phyloP scores from a whole-genome alignment of 2,113 vertebrate genomes.

The Abramis brama region DNA sequence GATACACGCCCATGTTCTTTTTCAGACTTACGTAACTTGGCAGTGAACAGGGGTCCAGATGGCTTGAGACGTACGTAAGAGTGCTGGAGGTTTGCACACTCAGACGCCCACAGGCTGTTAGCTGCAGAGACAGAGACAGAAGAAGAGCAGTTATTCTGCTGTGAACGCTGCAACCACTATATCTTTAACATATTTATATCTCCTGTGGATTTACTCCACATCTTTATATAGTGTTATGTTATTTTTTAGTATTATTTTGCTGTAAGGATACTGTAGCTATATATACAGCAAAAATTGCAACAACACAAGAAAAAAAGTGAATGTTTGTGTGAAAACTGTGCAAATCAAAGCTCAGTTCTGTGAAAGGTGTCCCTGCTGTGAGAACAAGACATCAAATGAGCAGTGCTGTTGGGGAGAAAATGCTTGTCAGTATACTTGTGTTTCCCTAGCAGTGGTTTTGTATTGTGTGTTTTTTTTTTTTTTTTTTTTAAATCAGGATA shows the following conservation, averaged over 20 bases:
- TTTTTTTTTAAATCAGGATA: not conserved
- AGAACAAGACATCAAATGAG: not conserved
- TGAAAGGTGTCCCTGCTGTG: not conserved
- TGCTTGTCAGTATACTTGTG: not conserved
- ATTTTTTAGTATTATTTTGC: too few species aligned
- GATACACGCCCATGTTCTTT: constrained; percentile 8
- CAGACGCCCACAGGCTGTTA: constrained; percentile 32
- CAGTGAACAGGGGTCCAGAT: constrained; percentile 35
- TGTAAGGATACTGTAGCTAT: not conserved
- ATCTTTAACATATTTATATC: not conserved
- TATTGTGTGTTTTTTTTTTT: not conserved
- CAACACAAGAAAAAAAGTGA: not conserved
- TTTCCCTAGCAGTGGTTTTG: not conserved
- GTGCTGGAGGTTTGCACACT: constrained; percentile 43
- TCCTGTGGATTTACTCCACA: not conserved
- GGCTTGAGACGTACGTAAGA: constrained; percentile 35
- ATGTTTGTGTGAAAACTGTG: not conserved
- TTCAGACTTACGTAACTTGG: constrained; percentile 42
- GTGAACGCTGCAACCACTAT: too few species aligned
- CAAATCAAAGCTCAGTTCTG: not conserved
- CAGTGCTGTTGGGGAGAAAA: not conserved
- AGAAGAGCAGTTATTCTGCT: not conserved
- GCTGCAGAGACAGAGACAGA: not conserved
- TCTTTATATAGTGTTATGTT: not conserved
- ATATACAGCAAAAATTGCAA: not conserved